These are phyloP conservation scores for Atopsyche davidsoni DNA, from an alignment of 1,140 invertebrate genomes.

Conservation along the genomic window DNA sequence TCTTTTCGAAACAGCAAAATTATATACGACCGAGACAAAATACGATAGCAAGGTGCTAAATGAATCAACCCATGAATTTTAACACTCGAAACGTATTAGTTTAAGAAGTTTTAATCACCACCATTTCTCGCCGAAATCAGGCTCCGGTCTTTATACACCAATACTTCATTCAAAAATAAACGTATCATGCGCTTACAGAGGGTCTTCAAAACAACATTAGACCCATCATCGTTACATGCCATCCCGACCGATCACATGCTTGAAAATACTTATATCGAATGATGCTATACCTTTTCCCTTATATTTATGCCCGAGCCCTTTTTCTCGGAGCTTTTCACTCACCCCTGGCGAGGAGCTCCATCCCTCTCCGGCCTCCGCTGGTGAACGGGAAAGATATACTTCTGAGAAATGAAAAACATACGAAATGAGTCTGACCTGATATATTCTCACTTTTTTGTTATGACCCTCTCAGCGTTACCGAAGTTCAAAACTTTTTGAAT, in stretches of 20 bases:
- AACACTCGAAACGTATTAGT: too few species aligned
- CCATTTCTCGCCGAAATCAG: too few species aligned
- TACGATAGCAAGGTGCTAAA: too few species aligned
- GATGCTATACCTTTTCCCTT: neutral
- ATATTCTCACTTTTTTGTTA: conserved; percentile 21
- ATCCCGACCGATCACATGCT: neutral
- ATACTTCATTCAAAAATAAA: too few species aligned
- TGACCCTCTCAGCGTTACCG: conserved; percentile 20
- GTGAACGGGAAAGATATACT: neutral
- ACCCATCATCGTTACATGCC: neutral
- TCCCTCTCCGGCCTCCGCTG: neutral
- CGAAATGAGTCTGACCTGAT: conserved; percentile 22
- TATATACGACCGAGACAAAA: too few species aligned
- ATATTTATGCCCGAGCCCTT: neutral
- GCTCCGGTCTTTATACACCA: too few species aligned
- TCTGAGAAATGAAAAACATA: conserved; percentile 15
- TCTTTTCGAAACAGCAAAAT: too few species aligned
- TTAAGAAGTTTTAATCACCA: too few species aligned
- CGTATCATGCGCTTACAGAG: too few species aligned
- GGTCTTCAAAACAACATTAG: neutral
- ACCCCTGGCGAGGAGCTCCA: too few species aligned
- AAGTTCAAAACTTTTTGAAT: conserved; percentile 28
- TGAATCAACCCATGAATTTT: too few species aligned
- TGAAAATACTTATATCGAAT: neutral
- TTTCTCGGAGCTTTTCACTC: neutral